Percentiles rank a stretch among this genome's conserved stretches.
phyloP scores from a whole-genome alignment of 2,797 vertebrate genomes.

The Sebastes cheni region DNA sequence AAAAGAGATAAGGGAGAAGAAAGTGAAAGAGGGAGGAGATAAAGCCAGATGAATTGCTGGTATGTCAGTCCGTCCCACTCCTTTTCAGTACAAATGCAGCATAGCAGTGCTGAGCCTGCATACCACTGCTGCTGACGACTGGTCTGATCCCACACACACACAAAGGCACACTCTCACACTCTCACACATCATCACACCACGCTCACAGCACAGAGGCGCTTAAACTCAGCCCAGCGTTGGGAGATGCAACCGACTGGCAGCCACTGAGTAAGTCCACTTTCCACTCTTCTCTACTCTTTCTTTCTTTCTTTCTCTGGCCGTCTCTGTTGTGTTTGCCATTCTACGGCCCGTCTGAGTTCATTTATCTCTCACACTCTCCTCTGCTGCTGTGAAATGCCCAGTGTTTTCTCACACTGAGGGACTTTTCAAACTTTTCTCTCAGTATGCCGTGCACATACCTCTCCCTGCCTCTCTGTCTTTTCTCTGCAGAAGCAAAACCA shows the following conservation, averaged over 20 bases:
- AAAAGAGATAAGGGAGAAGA: background rate
- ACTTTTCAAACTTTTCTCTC: slow-evolving; percentile 73
- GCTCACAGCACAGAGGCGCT: slow-evolving; percentile 22
- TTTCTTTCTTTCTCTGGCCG: slow-evolving; percentile 26
- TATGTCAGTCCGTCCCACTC: slow-evolving; percentile 73
- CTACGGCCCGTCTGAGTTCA: slow-evolving; percentile 43
- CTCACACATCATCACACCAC: slow-evolving; percentile 24
- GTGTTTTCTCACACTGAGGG: slow-evolving; percentile 58
- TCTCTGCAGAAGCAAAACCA: slow-evolving; percentile 24
- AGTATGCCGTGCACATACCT: slow-evolving; percentile 66
- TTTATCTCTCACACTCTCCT: slow-evolving; percentile 58
- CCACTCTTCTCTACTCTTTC: slow-evolving; percentile 3
- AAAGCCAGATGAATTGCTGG: slow-evolving; percentile 36
- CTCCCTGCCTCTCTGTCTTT: slow-evolving; percentile 19
- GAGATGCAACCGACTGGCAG: slow-evolving; percentile 60
- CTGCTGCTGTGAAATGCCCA: slow-evolving; percentile 48
- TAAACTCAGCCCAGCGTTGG: slow-evolving; percentile 31
- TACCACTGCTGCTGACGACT: slow-evolving; percentile 60
- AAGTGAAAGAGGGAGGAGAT: slow-evolving; percentile 31
- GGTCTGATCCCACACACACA: slow-evolving; percentile 42
- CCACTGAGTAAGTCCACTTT: slow-evolving; percentile 62
- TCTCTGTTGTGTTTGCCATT: slow-evolving; percentile 43
- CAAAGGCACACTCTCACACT: slow-evolving; percentile 12
- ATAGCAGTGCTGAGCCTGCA: slow-evolving; percentile 54
- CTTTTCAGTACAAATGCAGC: slow-evolving; percentile 71